Evolutionary conservation across 2,888 invertebrate species (phyloP), one percentile per base, ranked within the genome.

Genomic region (Anaspis maculata): DNA sequence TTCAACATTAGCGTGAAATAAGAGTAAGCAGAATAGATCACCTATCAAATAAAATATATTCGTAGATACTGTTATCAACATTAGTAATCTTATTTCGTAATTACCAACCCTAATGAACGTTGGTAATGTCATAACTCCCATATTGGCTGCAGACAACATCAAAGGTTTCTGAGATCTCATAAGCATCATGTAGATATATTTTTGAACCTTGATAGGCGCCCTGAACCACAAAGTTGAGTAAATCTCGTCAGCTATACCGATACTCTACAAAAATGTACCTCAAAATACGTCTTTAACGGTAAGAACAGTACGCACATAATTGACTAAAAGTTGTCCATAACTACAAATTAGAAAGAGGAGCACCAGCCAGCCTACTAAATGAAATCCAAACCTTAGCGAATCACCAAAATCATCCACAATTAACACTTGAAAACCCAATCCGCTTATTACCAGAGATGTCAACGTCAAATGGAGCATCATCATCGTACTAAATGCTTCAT

Each of bases 401-500:
- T 49, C 51, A 29, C 38, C 43, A 32, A 34, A 39, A 19, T 19
- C 9, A 21, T 46, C 43, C 19, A 19, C 19, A 9, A 19, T 19
- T 19, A 19, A 19, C 5, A 56, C 47, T 42, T 52, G 38, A 34
- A 52, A 53, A 14, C 56, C 56, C 27, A 57, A 37, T 3, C 54
- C 45, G 27, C 56, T 54, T 25, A 57, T 47, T 4, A 54, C 46
- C 32, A 57, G 43, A 13, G 54, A 51, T n/a, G 54, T 55, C 32
- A 51, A 44, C 9, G 53, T 49, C 23, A 57, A 50, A 32, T 57
- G 54, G 15, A 56, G 43, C 10, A 57, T 27, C 46, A 57, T 45
- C 51, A 54, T 56, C 5, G 38, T 38, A 13, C 45, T 49, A 23
- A 57, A 57, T 4, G 51, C 46, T 10, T 46, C 27, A 25, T 49